These are phyloP conservation scores for Eurois occulta DNA, from an alignment of 2,888 invertebrate genomes.

Conservation along the genomic window DNA sequence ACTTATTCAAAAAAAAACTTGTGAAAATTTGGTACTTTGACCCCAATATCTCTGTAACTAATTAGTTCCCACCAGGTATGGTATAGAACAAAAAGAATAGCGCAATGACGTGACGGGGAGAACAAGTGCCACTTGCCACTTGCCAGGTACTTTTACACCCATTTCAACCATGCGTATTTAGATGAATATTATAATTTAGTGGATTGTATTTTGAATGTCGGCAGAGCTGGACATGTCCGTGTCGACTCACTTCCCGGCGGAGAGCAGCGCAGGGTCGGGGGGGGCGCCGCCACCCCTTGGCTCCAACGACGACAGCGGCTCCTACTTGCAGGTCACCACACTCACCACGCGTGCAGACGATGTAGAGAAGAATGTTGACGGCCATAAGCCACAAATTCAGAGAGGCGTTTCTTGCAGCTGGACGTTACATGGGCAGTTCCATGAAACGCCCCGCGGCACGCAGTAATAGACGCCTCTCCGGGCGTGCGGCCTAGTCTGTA, in stretches of 20 bases:
- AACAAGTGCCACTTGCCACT: too few species aligned
- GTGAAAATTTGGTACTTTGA: too few species aligned
- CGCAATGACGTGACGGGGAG: too few species aligned
- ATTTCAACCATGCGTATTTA: background rate
- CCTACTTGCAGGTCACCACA: slow-evolving; percentile 72
- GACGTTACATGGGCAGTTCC: background rate
- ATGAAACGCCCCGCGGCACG: background rate
- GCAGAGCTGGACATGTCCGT: slow-evolving; percentile 54
- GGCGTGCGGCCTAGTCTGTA: background rate
- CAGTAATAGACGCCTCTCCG: background rate
- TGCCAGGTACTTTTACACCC: too few species aligned
- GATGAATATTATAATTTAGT: background rate
- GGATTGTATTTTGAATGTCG: background rate
- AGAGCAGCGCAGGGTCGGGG: slow-evolving; percentile 55
- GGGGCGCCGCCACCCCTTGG: slow-evolving; percentile 28
- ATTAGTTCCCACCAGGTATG: too few species aligned
- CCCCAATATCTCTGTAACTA: too few species aligned
- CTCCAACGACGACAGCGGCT: slow-evolving; percentile 67
- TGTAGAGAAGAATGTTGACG: background rate
- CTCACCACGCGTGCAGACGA: background rate
- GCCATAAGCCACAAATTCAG: background rate
- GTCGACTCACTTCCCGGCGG: slow-evolving; percentile 50
- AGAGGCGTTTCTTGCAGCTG: background rate
- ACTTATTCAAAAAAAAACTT: too few species aligned
- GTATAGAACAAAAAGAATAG: too few species aligned